Evolutionary conservation across 1,140 invertebrate genomes (phyloP).

Genomic region (Ridgeia piscesae): DNA sequence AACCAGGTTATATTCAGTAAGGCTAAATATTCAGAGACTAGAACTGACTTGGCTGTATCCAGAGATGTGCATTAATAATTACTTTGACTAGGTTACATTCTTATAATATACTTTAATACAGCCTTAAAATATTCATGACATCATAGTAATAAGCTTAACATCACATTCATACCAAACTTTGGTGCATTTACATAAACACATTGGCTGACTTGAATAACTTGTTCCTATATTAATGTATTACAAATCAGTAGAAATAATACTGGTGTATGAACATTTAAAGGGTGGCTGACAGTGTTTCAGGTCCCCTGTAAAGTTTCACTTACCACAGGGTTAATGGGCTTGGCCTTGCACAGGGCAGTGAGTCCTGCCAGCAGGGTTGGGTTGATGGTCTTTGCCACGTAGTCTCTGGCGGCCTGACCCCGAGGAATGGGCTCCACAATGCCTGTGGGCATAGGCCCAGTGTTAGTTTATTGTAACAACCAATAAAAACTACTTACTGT

Average conservation of each 20-base stretch:
- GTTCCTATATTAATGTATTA: not conserved
- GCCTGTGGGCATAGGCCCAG: conserved; percentile 32
- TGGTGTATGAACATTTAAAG: no score
- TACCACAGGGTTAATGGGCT: conserved; percentile 72
- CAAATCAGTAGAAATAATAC: not conserved
- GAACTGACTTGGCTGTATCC: not conserved
- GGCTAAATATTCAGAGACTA: not conserved
- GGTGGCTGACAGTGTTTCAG: not conserved
- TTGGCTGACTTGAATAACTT: no score
- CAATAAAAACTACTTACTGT: no score
- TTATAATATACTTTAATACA: no score
- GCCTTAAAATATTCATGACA: no score
- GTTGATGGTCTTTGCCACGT: conserved; percentile 69
- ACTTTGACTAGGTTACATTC: no score
- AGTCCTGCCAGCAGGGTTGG: conserved; percentile 69
- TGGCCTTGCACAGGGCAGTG: conserved; percentile 69
- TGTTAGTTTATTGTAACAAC: not conserved
- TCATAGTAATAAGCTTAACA: no score
- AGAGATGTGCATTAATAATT: no score
- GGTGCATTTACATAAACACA: no score
- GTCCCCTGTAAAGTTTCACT: conserved; percentile 25
- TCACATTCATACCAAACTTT: no score
- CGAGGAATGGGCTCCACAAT: conserved; percentile 55
- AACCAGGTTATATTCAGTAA: not conserved
- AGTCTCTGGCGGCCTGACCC: conserved; percentile 65